These are phyloP conservation scores for Carassius carassius DNA, from an alignment of 2,113 vertebrate species.

Conservation along the genomic window DNA sequence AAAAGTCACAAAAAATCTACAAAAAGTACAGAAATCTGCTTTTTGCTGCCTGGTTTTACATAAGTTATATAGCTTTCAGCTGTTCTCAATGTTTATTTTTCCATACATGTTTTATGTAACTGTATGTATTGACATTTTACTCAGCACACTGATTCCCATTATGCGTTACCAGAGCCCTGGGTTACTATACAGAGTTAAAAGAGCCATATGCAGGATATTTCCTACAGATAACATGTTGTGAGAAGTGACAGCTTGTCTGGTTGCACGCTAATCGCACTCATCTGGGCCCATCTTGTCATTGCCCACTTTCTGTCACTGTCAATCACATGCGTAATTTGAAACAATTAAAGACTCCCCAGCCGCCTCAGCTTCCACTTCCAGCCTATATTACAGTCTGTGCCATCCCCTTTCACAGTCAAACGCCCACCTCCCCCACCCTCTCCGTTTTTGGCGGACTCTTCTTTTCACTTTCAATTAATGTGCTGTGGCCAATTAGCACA, in stretches of 20 bases:
- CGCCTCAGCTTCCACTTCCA: not conserved
- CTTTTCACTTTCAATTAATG: constrained; percentile 76
- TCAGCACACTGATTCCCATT: constrained; percentile 17
- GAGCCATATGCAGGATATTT: constrained; percentile 62
- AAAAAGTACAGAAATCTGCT: too few relatives aligned
- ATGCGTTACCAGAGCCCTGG: constrained; percentile 28
- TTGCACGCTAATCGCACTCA: constrained; percentile 75
- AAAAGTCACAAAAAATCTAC: too few relatives aligned
- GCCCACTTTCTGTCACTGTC: constrained; percentile 80
- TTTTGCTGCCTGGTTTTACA: too few relatives aligned
- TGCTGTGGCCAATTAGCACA: constrained; percentile 81
- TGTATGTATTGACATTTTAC: not conserved
- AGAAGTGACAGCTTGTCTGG: constrained; percentile 83
- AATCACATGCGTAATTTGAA: constrained; percentile 79
- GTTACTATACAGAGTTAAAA: constrained; percentile 52
- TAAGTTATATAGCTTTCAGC: not conserved
- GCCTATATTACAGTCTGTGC: not conserved
- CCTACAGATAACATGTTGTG: constrained; percentile 71
- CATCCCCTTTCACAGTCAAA: not conserved
- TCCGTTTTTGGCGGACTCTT: constrained; percentile 44
- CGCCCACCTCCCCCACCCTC: not conserved
- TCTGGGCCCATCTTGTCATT: constrained; percentile 77
- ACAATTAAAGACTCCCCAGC: constrained; percentile 72
- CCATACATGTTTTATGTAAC: not conserved
- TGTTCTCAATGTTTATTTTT: not conserved